Evolutionary conservation across 2,888 invertebrate genomes (phyloP), one percentile per base, ranked within the genome.

Genomic region (Drosophila bunnanda): DNA sequence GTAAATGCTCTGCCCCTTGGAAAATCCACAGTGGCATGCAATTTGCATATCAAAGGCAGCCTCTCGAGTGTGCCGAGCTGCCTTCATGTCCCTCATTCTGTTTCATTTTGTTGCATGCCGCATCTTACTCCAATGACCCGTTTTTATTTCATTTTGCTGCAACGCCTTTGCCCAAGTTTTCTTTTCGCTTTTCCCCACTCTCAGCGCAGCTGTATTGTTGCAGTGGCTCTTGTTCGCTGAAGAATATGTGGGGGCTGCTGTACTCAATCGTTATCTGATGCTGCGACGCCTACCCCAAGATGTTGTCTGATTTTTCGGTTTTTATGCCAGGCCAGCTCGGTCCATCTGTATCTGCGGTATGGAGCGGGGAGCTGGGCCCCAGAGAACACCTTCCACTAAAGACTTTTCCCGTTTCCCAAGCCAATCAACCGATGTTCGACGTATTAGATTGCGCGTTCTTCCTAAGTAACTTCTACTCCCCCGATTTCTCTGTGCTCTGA

Each of bases 191-290:
- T 59, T 55, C 66, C 13, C 50, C 82, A 55, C 68, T 80, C 46
- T 58, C 58, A 52, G 48, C 54, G 64, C 39, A 67, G 82, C 67
- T 58, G 57, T 69, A 76, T 76, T 76, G 72, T 72, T 68, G 69
- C 56, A 25, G 64, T 13, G 43, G 17, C 73, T 41, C 65, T 55
- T 30, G 48, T 36, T 41, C 43, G 61, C 22, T 25, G 50, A 25
- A 22, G 44, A 68, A n/a, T 52, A 60, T 41, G 30, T 28, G 54
- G 39, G 44, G 56, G 44, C 60, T 57, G 50, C 55, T 80, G 82
- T 75, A 89, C 89, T 89, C 88, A 89, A 89, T 88, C 86, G 77
- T 77, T 83, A 83, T 83, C 89, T 88, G 83, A 83, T 83, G 78
- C 65, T 61, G 76, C 71, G 59, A 53, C 56, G 81, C 70, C 60